Conservation (phyloP, 1,140 invertebrate species). For the Achatina immaculata region DNA sequence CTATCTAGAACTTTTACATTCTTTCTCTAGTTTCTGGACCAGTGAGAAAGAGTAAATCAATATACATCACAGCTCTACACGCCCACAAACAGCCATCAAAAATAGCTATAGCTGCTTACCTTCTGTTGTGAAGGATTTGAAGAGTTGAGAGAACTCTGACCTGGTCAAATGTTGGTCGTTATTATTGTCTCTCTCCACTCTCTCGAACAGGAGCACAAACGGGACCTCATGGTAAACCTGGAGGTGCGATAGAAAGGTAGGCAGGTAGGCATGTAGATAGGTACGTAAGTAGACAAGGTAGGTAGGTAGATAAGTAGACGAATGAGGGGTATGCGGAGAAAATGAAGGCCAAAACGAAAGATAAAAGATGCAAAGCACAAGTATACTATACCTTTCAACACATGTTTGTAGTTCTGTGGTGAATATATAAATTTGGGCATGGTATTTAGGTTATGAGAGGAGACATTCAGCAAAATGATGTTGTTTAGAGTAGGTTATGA, state of each 20-base stretch:
- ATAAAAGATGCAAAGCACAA: too few species aligned
- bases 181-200: conserved; percentile 10
- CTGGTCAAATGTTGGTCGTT: conserved; percentile 21
- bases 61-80: neutral
- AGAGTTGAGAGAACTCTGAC: conserved; percentile 26
- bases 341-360: too few species aligned
- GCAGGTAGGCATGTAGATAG: too few species aligned
- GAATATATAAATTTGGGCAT: too few species aligned
- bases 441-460: too few species aligned
- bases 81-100: neutral
- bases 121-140: conserved; percentile 16
- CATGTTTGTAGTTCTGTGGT: too few species aligned
- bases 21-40: neutral
- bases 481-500: too few species aligned
- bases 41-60: conserved; percentile 5
- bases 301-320: too few species aligned
- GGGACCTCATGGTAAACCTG: conserved; percentile 36
- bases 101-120: neutral
- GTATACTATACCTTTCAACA: too few species aligned
- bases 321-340: too few species aligned
- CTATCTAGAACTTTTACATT: neutral
- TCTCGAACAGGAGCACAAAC: conserved; percentile 20
- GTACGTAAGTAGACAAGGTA: too few species aligned
- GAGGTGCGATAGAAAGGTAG: conserved; percentile 2
- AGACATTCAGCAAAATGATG: too few species aligned